Conservation (phyloP, 1,140 invertebrate genomes). For the Teleopsis dalmanni region DNA sequence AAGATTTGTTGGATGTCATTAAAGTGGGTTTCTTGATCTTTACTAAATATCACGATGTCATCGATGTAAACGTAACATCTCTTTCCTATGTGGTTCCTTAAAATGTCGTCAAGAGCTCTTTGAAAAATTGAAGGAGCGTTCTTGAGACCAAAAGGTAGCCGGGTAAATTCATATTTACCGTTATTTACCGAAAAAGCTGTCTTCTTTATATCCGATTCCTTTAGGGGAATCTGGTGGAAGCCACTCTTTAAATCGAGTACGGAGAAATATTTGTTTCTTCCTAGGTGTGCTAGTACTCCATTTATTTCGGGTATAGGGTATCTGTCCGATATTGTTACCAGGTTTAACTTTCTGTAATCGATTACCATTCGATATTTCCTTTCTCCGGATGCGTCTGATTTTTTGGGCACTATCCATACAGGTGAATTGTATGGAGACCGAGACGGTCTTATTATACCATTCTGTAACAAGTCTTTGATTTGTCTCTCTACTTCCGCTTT, state of each 20-base stretch:
- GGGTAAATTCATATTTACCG: slow-evolving; percentile 1
- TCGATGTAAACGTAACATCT: slow-evolving; percentile 12
- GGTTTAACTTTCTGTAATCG: slow-evolving; percentile 36
- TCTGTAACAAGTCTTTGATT: slow-evolving; percentile 13
- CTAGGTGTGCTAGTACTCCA: slow-evolving; percentile 43
- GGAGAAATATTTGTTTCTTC: slow-evolving; percentile 39
- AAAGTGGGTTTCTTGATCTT: slow-evolving; percentile 5
- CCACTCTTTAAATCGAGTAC: slow-evolving; percentile 46
- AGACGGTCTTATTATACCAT: slow-evolving; percentile 17
- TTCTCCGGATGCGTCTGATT: slow-evolving; percentile 19
- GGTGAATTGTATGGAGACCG: slow-evolving; percentile 19
- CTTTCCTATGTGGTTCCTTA: slow-evolving; percentile 6
- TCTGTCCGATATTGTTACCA: slow-evolving; percentile 36
- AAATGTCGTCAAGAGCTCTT: not conserved
- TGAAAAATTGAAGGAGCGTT: not conserved
- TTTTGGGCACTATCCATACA: slow-evolving; percentile 16
- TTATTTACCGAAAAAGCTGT: slow-evolving; percentile 39
- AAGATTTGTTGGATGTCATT: slow-evolving; percentile 5
- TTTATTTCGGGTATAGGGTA: slow-evolving; percentile 49
- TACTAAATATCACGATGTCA: slow-evolving; percentile 6
- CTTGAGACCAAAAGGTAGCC: not conserved
- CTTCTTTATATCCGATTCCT: slow-evolving; percentile 13
- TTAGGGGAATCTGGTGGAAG: slow-evolving; percentile 45
- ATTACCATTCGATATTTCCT: slow-evolving; percentile 34
- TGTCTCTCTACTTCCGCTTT: slow-evolving; percentile 16